These are phyloP conservation scores for Lates japonicus DNA, from an alignment of 2,797 vertebrate species.

Conservation along the genomic window DNA sequence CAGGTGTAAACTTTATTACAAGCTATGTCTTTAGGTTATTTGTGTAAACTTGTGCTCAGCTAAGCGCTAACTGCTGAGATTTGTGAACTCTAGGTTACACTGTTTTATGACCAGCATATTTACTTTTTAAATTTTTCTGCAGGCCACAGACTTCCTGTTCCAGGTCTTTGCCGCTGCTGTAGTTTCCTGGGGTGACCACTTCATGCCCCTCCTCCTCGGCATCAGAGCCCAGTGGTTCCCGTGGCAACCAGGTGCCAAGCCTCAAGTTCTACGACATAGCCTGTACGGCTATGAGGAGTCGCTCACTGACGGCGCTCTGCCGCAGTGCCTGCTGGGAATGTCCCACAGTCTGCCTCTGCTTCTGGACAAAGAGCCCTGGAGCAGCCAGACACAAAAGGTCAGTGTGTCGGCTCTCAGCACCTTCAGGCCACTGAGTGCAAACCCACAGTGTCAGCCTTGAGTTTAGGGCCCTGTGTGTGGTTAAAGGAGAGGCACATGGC, in stretches of 20 bases:
- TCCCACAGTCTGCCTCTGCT: constrained; percentile 88
- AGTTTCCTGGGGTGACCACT: constrained; percentile 92
- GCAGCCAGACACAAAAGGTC: constrained; percentile 91
- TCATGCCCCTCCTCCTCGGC: constrained; percentile 90
- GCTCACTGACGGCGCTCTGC: constrained; percentile 74
- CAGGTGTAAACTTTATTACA: too few relatives aligned
- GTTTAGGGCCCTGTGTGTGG: not conserved
- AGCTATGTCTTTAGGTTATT: too few relatives aligned
- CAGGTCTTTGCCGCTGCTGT: constrained; percentile 90
- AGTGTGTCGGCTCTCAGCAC: not conserved
- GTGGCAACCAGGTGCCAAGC: constrained; percentile 76
- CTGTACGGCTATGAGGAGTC: constrained; percentile 80
- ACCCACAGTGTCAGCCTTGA: not conserved
- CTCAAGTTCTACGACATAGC: constrained; percentile 54
- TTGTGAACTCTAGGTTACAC: too few relatives aligned
- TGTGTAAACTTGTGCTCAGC: too few relatives aligned
- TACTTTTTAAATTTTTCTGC: not conserved
- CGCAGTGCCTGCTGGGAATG: constrained; percentile 86
- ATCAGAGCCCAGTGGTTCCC: constrained; percentile 89
- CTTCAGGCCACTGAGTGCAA: too few relatives aligned
- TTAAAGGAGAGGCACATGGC: not conserved
- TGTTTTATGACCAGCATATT: not conserved
- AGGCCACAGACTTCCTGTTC: constrained; percentile 92
- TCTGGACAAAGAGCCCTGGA: constrained; percentile 94
- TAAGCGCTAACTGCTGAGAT: too few relatives aligned